Percentiles rank a stretch among this genome's conserved stretches.
These are phyloP conservation scores for Hypolimnas misippus DNA, from an alignment of 2,888 invertebrate genomes.

Conservation along the genomic window DNA sequence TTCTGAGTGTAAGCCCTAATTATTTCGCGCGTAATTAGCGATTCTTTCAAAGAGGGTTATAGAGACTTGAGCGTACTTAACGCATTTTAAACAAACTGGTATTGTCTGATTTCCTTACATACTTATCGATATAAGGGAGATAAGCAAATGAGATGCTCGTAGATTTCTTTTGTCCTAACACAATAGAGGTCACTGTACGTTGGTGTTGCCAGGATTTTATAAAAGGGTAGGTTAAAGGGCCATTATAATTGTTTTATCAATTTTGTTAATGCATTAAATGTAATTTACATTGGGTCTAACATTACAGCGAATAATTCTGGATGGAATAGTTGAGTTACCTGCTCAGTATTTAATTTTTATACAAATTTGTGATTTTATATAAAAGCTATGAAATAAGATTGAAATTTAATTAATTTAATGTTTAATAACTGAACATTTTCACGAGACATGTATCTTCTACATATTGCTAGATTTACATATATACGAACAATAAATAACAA, in stretches of 20 bases:
- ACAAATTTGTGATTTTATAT: too few relatives aligned
- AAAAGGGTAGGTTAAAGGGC: too few relatives aligned
- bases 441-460: not conserved
- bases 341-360: too few relatives aligned
- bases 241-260: too few relatives aligned
- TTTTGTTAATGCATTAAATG: too few relatives aligned
- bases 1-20: constrained; percentile 11
- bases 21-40: constrained; percentile 14
- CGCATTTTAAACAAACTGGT: constrained; percentile 2
- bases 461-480: not conserved
- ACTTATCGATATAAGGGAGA: not conserved
- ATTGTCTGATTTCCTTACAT: not conserved
- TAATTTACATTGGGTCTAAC: too few relatives aligned
- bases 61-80: not conserved
- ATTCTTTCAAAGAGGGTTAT: constrained; percentile 8
- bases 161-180: not conserved
- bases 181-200: not conserved
- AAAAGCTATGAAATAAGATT: too few relatives aligned
- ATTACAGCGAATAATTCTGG: too few relatives aligned
- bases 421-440: too few relatives aligned
- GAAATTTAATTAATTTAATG: too few relatives aligned
- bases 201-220: too few relatives aligned
- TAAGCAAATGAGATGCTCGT: not conserved
- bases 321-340: too few relatives aligned
- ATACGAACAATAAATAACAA: not conserved